phyloP scores from a whole-genome alignment of 2,888 invertebrate species.

The Drosophila paracracens region DNA sequence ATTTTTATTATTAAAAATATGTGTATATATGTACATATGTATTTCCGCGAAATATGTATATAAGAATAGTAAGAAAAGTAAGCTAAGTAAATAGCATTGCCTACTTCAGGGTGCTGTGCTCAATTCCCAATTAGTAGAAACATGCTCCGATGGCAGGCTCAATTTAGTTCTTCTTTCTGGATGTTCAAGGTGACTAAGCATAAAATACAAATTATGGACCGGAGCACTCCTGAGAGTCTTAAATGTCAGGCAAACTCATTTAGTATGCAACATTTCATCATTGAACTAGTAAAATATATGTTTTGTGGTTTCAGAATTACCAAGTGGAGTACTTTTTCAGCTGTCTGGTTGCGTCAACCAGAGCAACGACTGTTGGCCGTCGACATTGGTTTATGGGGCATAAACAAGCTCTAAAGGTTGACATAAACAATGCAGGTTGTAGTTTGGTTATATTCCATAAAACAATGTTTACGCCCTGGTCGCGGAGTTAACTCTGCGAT shows the following conservation, averaged over 20 bases:
- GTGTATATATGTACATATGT: neutral
- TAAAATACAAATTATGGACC: neutral
- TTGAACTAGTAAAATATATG: neutral
- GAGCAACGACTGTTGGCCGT: neutral
- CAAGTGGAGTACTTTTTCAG: conserved; percentile 1
- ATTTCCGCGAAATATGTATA: neutral
- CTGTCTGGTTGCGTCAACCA: conserved; percentile 12
- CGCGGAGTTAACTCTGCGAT: conserved; percentile 28
- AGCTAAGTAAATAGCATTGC: neutral
- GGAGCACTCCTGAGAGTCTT: neutral
- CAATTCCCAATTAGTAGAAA: neutral
- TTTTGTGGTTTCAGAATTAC: conserved; percentile 15
- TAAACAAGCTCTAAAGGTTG: conserved; percentile 13
- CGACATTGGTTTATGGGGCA: conserved; percentile 9
- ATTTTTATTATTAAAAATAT: neutral
- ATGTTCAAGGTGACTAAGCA: too few species aligned
- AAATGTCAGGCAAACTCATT: too few species aligned
- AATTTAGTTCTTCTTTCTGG: too few species aligned
- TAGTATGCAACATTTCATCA: neutral
- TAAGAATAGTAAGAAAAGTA: too few species aligned
- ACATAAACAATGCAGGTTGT: conserved; percentile 23
- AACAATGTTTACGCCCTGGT: neutral
- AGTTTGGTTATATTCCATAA: conserved; percentile 17
- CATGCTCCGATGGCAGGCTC: neutral
- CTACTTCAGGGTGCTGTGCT: neutral